These are phyloP conservation scores for Calycopis cecrops DNA, from an alignment of 1,140 invertebrate species.

Conservation along the genomic window DNA sequence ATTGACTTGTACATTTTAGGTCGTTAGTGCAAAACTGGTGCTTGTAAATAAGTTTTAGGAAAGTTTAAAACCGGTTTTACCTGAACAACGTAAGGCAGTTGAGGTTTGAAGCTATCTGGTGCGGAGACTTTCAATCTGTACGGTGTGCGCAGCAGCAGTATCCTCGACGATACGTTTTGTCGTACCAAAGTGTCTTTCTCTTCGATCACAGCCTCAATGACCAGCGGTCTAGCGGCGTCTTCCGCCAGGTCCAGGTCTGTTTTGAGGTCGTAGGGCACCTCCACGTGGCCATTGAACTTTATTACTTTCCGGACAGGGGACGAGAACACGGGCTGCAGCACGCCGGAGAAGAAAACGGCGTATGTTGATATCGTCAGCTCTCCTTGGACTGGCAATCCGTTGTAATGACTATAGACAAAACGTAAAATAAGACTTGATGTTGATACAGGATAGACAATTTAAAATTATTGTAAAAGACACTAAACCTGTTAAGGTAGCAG, in stretches of 20 bases:
- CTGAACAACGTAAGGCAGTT: conserved; percentile 87
- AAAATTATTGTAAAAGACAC: too few relatives aligned
- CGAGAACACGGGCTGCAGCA: conserved; percentile 87
- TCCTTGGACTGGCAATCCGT: conserved; percentile 88
- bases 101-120: conserved; percentile 91
- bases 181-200: conserved; percentile 86
- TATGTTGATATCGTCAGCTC: conserved; percentile 85
- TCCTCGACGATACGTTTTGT: conserved; percentile 85
- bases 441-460: too few relatives aligned
- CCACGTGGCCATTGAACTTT: conserved; percentile 85
- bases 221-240: conserved; percentile 84
- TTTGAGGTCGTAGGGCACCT: conserved; percentile 82
- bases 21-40: too few relatives aligned
- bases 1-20: too few relatives aligned
- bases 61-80: conserved; percentile 67
- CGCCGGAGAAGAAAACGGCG: conserved; percentile 84
- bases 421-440: too few relatives aligned
- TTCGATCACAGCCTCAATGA: conserved; percentile 87
- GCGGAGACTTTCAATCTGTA: conserved; percentile 90
- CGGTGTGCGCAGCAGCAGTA: conserved; percentile 86
- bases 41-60: too few relatives aligned
- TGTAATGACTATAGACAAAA: conserved; percentile 56
- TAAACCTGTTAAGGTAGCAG: too few relatives aligned
- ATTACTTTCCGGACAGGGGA: conserved; percentile 85
- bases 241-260: conserved; percentile 84